These are phyloP conservation scores for Drosophila kambysellisi DNA, from an alignment of 2,888 invertebrate genomes.

Conservation along the genomic window DNA sequence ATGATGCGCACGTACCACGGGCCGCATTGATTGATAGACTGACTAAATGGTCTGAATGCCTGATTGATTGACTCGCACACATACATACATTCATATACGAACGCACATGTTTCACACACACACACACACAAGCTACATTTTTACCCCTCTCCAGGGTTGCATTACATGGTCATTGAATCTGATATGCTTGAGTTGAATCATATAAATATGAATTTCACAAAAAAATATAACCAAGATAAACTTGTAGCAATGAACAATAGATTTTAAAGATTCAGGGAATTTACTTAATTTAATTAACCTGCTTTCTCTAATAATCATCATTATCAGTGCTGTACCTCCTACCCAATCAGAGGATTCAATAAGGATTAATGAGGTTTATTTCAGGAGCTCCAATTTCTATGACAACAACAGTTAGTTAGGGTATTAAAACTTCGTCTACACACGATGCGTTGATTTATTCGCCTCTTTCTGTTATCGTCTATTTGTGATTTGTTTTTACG, in stretches of 20 bases:
- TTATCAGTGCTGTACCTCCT: neutral
- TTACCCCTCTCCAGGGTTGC: slow-evolving; percentile 8
- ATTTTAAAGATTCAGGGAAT: neutral
- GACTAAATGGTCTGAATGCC: slow-evolving; percentile 77
- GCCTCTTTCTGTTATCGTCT: slow-evolving; percentile 39
- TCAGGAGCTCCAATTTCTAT: no score
- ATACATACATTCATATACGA: slow-evolving; percentile 40
- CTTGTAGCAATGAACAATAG: neutral
- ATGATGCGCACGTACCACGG: slow-evolving; percentile 64
- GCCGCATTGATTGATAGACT: slow-evolving; percentile 73
- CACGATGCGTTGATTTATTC: neutral
- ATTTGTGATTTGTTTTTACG: slow-evolving; percentile 71
- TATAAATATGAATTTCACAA: neutral
- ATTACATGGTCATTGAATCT: slow-evolving; percentile 4
- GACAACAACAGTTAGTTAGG: neutral
- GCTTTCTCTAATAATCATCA: neutral
- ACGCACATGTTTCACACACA: slow-evolving; percentile 34
- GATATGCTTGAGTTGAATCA: neutral
- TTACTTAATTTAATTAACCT: no score
- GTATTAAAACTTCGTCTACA: slow-evolving; percentile 13
- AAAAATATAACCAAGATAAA: neutral
- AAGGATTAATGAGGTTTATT: neutral
- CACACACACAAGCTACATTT: neutral
- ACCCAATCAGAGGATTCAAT: neutral
- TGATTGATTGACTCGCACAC: slow-evolving; percentile 73